Base-by-base conservation (phyloP, 2,113 vertebrate genomes). In the Dendrocopos noguchii region DNA sequence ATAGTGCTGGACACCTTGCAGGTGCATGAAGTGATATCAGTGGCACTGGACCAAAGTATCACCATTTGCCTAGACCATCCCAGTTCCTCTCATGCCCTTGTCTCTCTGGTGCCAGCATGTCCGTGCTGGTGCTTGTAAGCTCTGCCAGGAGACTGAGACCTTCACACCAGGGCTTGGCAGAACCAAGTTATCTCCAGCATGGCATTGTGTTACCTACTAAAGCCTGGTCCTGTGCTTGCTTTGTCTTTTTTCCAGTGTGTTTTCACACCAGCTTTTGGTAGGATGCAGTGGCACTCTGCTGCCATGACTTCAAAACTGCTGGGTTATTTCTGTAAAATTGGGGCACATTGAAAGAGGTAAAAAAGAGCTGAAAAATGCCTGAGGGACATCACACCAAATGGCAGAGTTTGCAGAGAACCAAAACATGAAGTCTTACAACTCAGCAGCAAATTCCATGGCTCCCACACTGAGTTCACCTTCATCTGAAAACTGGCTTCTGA, bases 221-320 rank as follows among this genome's bases (percentile, higher is more conserved):
- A 88, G 52, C 17, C 82, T 7, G 1, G 28, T 72, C 21, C 64
- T 67, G 33, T 60, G 56, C 31, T 64, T 81, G 29, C 42, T 44
- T 24, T 8, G 70, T 59, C 34, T 61, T 61, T 39, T 80, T 90
- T 91, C 72, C 52, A 42, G 3, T 16, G 5, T 71, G 36, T 29
- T 39, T 70, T 34, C 74, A 4, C 7, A 3, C 55, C 33, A 47
- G 47, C 57, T 91, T 90, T 66, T 85, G 59, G 47, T 63, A 80
- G 77, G 77, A 81, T 33, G 20, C 1, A 3, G 33, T 36, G 6
- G 33, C 57, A 47, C 29, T 77, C 22, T 53, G 46, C 65, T 84
- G 77, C 67, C 0, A 0, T 33, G 36, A n/a, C 46, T 64, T 80
- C 15, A 34, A 74, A 57, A 13, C 31, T 72, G 2, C 1, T 4